Percentiles rank a stretch among this genome's conserved stretches.
Conservation (phyloP, 1,140 invertebrate species). For the Dreissena rostriformis region DNA sequence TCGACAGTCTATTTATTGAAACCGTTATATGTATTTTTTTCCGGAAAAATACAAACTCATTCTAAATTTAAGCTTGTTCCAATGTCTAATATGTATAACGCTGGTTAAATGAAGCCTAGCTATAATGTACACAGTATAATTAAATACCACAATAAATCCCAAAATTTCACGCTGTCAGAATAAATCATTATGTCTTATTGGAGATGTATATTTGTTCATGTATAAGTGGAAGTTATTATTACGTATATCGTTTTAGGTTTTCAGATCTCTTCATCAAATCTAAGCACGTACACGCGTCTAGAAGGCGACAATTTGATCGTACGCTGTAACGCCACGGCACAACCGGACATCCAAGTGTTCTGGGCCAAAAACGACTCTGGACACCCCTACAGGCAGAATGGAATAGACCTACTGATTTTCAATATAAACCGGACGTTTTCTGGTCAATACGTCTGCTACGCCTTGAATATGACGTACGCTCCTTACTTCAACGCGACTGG, state of each 20-base stretch:
- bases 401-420: constrained; percentile 12
- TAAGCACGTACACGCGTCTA: constrained; percentile 16
- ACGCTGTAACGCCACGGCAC: constrained; percentile 10
- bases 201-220: too few relatives aligned
- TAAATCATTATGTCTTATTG: too few relatives aligned
- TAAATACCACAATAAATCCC: too few relatives aligned
- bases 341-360: neutral
- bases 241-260: neutral
- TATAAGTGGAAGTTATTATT: too few relatives aligned
- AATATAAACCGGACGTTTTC: constrained; percentile 15
- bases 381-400: constrained; percentile 5
- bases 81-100: too few relatives aligned
- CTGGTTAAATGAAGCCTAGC: too few relatives aligned
- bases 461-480: constrained; percentile 23
- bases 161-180: too few relatives aligned
- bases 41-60: too few relatives aligned
- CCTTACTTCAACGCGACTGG: constrained; percentile 16
- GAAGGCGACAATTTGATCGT: constrained; percentile 41
- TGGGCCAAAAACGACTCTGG: constrained; percentile 25
- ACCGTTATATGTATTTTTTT: too few relatives aligned
- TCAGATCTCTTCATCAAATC: neutral
- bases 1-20: too few relatives aligned
- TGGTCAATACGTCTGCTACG: constrained; percentile 30
- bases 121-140: too few relatives aligned
- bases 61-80: too few relatives aligned